phyloP scores from a whole-genome alignment of 2,797 vertebrate species.

The Eulemur rubriventer region DNA sequence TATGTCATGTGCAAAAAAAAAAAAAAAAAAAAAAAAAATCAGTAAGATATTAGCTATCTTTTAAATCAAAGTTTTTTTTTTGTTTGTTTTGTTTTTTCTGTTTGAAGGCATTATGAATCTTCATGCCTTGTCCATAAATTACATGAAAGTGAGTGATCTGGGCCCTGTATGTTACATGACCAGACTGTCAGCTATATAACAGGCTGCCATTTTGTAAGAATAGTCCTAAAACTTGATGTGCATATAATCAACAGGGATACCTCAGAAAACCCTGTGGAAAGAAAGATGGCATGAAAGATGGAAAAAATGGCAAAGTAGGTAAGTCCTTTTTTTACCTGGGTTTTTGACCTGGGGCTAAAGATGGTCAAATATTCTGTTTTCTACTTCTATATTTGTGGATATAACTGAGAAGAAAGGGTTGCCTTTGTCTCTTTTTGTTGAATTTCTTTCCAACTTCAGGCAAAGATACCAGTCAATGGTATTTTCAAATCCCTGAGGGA shows the following conservation, averaged over 20 bases:
- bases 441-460: constrained; percentile 19
- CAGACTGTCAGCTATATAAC: neutral
- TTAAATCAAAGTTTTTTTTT: neutral
- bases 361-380: constrained; percentile 8
- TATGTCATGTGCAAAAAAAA: neutral
- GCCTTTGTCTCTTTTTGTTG: neutral
- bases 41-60: neutral
- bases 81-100: neutral
- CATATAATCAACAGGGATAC: neutral
- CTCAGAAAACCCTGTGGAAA: neutral
- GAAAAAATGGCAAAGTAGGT: neutral
- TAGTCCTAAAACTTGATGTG: neutral
- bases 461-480: neutral
- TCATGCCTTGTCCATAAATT: neutral
- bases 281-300: neutral
- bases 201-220: neutral
- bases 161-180: neutral
- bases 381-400: neutral
- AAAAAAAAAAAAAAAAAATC: neutral
- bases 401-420: neutral
- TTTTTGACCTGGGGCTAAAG: neutral
- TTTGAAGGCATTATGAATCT: neutral
- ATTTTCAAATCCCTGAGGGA: constrained; percentile 18
- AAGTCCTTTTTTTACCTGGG: neutral
- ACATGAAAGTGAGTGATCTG: neutral